Percentiles rank a stretch among this genome's conserved stretches.
These are phyloP conservation scores for Drosophila sordidapex DNA, from an alignment of 2,888 invertebrate species.

Conservation along the genomic window DNA sequence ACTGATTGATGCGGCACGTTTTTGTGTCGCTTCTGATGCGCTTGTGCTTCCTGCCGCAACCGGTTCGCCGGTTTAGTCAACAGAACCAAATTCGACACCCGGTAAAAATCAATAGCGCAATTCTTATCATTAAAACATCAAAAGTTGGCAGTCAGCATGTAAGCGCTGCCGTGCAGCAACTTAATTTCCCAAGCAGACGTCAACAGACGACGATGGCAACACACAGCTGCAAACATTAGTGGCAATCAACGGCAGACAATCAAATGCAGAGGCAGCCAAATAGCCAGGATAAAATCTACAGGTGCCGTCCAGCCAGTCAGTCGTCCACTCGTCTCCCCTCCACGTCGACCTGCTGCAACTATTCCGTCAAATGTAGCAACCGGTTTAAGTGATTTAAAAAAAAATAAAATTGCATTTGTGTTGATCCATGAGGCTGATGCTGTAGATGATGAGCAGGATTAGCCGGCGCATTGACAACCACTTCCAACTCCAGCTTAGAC, in stretches of 20 bases:
- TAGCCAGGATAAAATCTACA: slow-evolving; percentile 78
- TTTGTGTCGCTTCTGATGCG: slow-evolving; percentile 58
- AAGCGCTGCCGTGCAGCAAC: slow-evolving; percentile 71
- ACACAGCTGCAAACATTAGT: slow-evolving; percentile 77
- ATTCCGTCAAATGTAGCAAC: slow-evolving; percentile 69
- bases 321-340: slow-evolving; percentile 5
- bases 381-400: slow-evolving; percentile 65
- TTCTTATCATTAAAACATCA: slow-evolving; percentile 80
- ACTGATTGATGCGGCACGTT: slow-evolving; percentile 65
- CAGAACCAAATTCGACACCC: slow-evolving; percentile 66
- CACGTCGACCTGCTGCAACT: slow-evolving; percentile 36
- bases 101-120: slow-evolving; percentile 75
- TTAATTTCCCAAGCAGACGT: slow-evolving; percentile 62
- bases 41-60: slow-evolving; percentile 43
- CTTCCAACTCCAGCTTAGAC: slow-evolving; percentile 27
- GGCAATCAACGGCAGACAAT: slow-evolving; percentile 78
- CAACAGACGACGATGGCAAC: slow-evolving; percentile 48
- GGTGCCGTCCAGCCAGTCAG: slow-evolving; percentile 56
- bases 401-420: slow-evolving; percentile 26
- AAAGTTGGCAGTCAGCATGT: slow-evolving; percentile 72
- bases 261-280: slow-evolving; percentile 58
- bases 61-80: slow-evolving; percentile 28
- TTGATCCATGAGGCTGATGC: slow-evolving; percentile 35
- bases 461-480: slow-evolving; percentile 71
- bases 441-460: slow-evolving; percentile 79